Conservation (phyloP, 2,797 vertebrate genomes). For the Kryptopterus vitreolus region DNA sequence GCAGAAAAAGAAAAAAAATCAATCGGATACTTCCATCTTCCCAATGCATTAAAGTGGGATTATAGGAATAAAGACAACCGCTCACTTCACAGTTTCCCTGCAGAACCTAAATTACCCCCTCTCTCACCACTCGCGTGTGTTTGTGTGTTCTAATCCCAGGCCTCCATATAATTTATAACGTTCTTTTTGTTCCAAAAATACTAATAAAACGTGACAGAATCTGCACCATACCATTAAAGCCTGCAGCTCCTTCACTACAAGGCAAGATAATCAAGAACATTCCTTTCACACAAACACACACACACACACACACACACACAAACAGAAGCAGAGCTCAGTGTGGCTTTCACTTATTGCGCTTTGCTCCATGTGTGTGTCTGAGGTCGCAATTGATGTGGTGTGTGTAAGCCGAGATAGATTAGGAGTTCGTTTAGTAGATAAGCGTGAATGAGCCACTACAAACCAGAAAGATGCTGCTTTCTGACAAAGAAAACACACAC, state of each 20-base stretch:
- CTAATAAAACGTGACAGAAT: neutral
- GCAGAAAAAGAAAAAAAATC: too few species aligned
- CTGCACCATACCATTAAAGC: neutral
- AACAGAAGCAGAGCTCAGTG: neutral
- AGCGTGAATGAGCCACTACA: neutral
- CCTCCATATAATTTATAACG: neutral
- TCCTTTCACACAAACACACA: neutral
- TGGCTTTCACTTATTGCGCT: constrained; percentile 28
- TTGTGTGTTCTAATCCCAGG: neutral
- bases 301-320: constrained; percentile 20
- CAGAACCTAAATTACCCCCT: neutral
- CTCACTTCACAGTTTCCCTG: neutral
- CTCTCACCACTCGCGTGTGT: neutral
- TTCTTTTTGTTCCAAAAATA: neutral
- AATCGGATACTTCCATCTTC: too few species aligned
- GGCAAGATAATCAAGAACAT: neutral
- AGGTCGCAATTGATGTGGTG: constrained; percentile 32
- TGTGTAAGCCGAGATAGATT: constrained; percentile 36
- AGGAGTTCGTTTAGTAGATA: constrained; percentile 20
- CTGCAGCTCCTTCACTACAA: constrained; percentile 9
- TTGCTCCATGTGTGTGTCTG: constrained; percentile 24
- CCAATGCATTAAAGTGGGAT: too few species aligned
- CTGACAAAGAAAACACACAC: too few species aligned
- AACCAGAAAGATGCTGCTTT: constrained; percentile 7
- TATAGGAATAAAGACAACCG: too few species aligned